Base-by-base conservation (phyloP, 2,888 invertebrate species). In the Iselma pallidipennis region DNA sequence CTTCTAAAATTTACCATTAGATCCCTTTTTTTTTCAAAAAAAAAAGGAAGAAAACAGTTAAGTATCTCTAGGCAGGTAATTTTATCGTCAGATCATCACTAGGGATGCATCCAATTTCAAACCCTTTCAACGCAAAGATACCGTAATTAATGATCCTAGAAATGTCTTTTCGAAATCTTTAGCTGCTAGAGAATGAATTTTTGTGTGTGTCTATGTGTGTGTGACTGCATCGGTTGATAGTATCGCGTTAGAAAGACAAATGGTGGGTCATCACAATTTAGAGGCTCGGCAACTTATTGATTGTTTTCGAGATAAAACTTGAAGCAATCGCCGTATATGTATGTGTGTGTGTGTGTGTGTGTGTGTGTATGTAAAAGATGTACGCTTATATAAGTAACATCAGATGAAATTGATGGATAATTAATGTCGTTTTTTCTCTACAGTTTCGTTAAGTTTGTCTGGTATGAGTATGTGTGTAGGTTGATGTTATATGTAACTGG, bases 221-320 rank as follows among this genome's bases (percentile, higher is more conserved):
- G 16, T 37, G 16, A 16, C 16, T 37, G 37, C 37, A 37, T 37
- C 10, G n/a, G 28, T 29, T 29, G 50, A 50, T 65, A 58, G 57
- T 64, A 61, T 54, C 62, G 70, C 71, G 71, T 74, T 75, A 74
- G 74, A 72, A 76, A 77, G 77, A 77, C 76, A 76, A 77, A 77
- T 77, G 77, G 72, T 71, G 69, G 73, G 71, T 72, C 70, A 70
- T 67, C 63, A 68, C 69, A 65, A 74, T 74, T 76, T 74, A 77
- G 72, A 75, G 75, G 75, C 74, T 72, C 67, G 74, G 74, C 72
- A 67, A 73, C 71, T 72, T 76, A 76, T 76, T 71, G 76, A 76
- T 75, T 74, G 66, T 71, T 70, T 61, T 66, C 33, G 65, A 69
- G 76, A 76, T 76, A 76, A 74, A 71, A 64, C 14, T 51, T 49